Evolutionary conservation across 2,113 vertebrate species (phyloP), one percentile per base, ranked within the genome.

Genomic region (Struthidea cinerea): DNA sequence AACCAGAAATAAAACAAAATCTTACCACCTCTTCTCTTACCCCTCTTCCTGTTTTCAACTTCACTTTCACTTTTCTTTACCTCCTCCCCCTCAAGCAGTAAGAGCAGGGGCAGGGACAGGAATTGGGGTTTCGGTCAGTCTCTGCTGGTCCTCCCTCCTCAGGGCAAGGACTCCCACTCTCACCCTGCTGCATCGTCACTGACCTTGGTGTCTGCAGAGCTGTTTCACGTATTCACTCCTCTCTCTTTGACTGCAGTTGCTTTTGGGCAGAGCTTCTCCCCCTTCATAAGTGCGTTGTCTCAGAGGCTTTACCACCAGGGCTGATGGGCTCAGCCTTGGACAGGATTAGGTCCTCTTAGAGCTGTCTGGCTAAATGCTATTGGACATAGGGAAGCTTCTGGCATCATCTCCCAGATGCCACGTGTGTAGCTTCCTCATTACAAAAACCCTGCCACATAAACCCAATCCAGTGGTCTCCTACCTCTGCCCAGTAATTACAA

Each of bases 1-100:
- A 52, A 59, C 33, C 39, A 81, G 23, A 44, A 81, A 81, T 30
- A 53, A 39, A 61, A 53, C 22, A 27, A 13, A 10, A 37, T 33
- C 23, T 49, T 69, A 24, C 16, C 30, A 47, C 49, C 41, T 39
- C 53, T 68, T 59, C 53, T 46, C 7, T n/a, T 50, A 68, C 17
- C 14, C 35, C 37, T 50, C 52, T 35, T 67, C 53, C 53, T 32
- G 26, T 55, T 69, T 49, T 35, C 8, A 33, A 6, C 19, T 42
- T 74, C 16, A 49, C 18, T 80, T 47, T 13, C 4, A 7, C 35
- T 61, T 68, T 82, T n/a, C 39, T 67, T 74, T 37, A 33, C 7
- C 18, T 18, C 26, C n/a, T 52, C 47, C 41, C 26, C 13, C 2
- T 28, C 26, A 14, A 12, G 26, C 0, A 0, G 4, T 13, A 35